These are phyloP conservation scores for Orientallactaga sibirica DNA, from an alignment of 2,797 vertebrate species.

Conservation along the genomic window DNA sequence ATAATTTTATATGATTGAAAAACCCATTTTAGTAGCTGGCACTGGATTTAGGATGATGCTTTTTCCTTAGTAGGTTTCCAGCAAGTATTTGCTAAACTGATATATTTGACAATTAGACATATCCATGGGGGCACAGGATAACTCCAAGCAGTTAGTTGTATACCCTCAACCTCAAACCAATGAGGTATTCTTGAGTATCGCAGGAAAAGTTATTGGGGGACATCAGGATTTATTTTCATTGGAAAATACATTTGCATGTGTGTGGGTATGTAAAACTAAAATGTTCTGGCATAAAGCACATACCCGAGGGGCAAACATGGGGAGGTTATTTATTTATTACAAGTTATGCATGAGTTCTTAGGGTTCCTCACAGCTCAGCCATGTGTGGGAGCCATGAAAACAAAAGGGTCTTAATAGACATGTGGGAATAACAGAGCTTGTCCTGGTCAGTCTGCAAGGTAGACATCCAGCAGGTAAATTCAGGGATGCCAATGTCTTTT, in stretches of 20 bases:
- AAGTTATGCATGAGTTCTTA: conserved; percentile 81
- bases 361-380: conserved; percentile 71
- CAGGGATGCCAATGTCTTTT: conserved; percentile 74
- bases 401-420: conserved; percentile 71
- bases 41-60: not conserved
- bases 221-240: conserved; percentile 81
- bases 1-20: conserved; percentile 42
- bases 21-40: not conserved
- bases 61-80: conserved; percentile 28
- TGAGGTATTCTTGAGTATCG: conserved; percentile 66
- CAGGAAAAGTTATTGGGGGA: conserved; percentile 64
- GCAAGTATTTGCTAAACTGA: conserved; percentile 48
- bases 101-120: conserved; percentile 31
- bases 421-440: conserved; percentile 76
- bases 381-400: conserved; percentile 76
- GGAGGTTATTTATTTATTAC: conserved; percentile 83
- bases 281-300: conserved; percentile 80
- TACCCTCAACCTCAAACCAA: not conserved
- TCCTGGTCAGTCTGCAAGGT: conserved; percentile 80
- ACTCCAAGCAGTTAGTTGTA: conserved; percentile 26
- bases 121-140: not conserved
- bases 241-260: conserved; percentile 76
- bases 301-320: conserved; percentile 79
- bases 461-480: conserved; percentile 73
- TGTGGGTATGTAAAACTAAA: conserved; percentile 72